phyloP scores from a whole-genome alignment of 2,888 invertebrate species.

The Pocota personata region DNA sequence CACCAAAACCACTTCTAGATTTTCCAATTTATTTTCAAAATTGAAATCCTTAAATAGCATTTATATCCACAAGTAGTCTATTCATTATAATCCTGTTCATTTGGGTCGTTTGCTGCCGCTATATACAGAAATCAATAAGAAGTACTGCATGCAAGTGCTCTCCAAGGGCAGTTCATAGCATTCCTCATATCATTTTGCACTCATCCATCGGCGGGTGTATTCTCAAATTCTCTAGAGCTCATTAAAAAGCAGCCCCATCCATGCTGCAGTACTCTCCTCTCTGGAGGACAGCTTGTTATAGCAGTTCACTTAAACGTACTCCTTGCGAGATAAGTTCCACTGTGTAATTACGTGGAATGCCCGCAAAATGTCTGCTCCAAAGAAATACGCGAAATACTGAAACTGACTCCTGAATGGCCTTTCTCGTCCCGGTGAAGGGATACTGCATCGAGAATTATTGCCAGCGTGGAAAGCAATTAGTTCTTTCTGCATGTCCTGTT shows the following conservation, averaged over 20 bases:
- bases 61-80: not conserved
- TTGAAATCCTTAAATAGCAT: not conserved
- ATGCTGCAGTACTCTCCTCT: not conserved
- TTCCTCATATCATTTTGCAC: constrained; percentile 4
- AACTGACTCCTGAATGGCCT: constrained; percentile 9
- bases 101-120: not conserved
- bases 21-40: not conserved
- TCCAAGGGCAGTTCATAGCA: constrained; percentile 13
- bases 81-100: not conserved
- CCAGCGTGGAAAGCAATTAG: constrained; percentile 56
- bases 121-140: constrained; percentile 16
- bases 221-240: constrained; percentile 53
- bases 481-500: constrained; percentile 52
- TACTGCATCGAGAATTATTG: constrained; percentile 50
- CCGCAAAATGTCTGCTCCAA: constrained; percentile 40
- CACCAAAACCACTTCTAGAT: no score
- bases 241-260: constrained; percentile 38
- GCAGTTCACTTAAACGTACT: constrained; percentile 41
- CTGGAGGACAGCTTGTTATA: constrained; percentile 27
- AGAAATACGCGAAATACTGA: constrained; percentile 26
- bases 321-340: constrained; percentile 29
- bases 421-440: constrained; percentile 24
- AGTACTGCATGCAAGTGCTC: constrained; percentile 1
- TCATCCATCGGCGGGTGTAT: not conserved
- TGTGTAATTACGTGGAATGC: constrained; percentile 57